Base-by-base conservation (phyloP, 1,140 invertebrate species). In the Oedothorax gibbosus region DNA sequence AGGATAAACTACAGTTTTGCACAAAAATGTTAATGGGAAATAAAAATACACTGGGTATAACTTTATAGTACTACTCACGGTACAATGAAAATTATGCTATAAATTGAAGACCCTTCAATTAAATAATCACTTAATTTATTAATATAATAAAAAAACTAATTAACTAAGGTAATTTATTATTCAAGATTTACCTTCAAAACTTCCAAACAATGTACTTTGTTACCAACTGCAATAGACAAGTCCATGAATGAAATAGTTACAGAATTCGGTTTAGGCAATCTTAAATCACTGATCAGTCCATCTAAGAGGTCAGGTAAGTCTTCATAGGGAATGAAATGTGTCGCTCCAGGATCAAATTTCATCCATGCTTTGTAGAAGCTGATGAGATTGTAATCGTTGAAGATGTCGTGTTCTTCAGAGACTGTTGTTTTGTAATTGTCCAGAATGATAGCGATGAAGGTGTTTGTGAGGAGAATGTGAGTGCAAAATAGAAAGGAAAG, bases 291-390 rank as follows among this genome's bases (percentile, higher is more conserved):
- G 90, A 98, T 96, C 69, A 98, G 92, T 82, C 96, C 96, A 90
- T 99, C 96, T 65, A 99, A 91, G 91, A 99, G 98, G 87, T 98
- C 96, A 0, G 96, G 97, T 71, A 99, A 91, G 90, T 97, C 94
- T 88, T 97, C 94, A 91, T 98, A 97, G 69, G 94, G 93, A 88
- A 99, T 98, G 91, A 98, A 99, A 90, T 99, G 96, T 5, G 97
- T 98, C 72, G 97, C 98, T 89, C 98, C 96, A 0, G 98, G 97
- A 91, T 99, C 98, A 91, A 97, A 99, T 88, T 97, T 95, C 90
- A 98, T 97, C 98, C 98, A 99, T 87, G 98, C 98, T 91, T 99
- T 97, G 90, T 99, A 99, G 91, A 98, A 99, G 96, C 98, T 98
- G 89, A 99, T 98, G 91, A 99, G 99, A 90, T 99, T 98, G 91